phyloP scores from a whole-genome alignment of 2,797 vertebrate species.

The Knipowitschia caucasica region DNA sequence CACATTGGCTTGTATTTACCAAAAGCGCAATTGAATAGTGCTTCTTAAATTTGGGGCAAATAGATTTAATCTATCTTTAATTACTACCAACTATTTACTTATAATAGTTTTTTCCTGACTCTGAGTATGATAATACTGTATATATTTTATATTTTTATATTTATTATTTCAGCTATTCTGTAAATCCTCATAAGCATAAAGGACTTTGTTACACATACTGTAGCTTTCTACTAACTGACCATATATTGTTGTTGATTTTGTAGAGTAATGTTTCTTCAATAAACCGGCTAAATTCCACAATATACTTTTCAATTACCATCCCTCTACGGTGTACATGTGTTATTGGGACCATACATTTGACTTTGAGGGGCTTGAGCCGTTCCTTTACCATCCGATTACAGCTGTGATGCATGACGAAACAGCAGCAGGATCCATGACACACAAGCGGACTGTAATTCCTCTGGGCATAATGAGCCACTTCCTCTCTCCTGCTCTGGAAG shows the following conservation, averaged over 20 bases:
- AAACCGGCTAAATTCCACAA: background rate
- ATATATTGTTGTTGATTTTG: background rate
- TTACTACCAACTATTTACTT: too few species aligned
- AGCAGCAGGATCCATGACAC: slow-evolving; percentile 38
- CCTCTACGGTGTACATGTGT: background rate
- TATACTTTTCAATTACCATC: background rate
- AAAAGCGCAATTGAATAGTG: too few species aligned
- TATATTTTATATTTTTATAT: too few species aligned
- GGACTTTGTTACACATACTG: too few species aligned
- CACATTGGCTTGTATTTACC: too few species aligned
- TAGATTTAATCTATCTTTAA: too few species aligned
- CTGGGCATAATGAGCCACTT: slow-evolving; percentile 54
- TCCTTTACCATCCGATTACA: slow-evolving; percentile 39
- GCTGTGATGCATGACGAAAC: slow-evolving; percentile 39
- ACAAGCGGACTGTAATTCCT: slow-evolving; percentile 48
- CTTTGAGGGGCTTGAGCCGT: slow-evolving; percentile 42
- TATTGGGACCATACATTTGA: slow-evolving; percentile 15
- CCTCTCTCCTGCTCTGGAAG: slow-evolving; percentile 39
- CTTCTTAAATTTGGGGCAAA: too few species aligned
- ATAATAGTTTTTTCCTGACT: too few species aligned
- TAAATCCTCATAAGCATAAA: too few species aligned
- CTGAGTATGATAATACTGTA: too few species aligned
- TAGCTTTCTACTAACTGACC: too few species aligned
- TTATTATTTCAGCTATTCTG: too few species aligned
- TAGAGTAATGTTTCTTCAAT: background rate